Percentiles rank a stretch among this genome's conserved stretches.
phyloP scores from a whole-genome alignment of 2,797 vertebrate genomes.

The Acrossocheilus wenchowensis region DNA sequence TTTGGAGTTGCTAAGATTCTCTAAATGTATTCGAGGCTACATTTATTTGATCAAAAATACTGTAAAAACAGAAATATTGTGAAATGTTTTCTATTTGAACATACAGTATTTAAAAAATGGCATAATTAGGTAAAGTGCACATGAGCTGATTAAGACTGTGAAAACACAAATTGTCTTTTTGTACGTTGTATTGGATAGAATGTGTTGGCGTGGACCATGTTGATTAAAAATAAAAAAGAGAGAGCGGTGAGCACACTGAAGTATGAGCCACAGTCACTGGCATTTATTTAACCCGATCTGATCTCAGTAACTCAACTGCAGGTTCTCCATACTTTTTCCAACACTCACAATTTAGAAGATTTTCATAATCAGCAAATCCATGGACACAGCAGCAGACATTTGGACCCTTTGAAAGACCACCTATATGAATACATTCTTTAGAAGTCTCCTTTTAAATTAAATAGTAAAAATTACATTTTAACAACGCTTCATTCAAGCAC shows the following conservation, averaged over 20 bases:
- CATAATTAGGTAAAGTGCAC: not conserved
- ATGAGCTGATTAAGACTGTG: not conserved
- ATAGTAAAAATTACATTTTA: not conserved
- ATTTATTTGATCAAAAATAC: not conserved
- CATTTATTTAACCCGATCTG: constrained; percentile 30
- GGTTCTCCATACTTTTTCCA: not conserved
- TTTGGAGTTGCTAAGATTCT: not conserved
- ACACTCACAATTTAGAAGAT: not conserved
- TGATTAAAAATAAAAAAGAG: not conserved
- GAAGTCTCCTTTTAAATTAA: not conserved
- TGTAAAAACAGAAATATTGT: not conserved
- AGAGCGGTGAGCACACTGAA: not conserved
- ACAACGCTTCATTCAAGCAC: not conserved
- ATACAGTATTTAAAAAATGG: too few relatives aligned
- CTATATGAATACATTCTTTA: not conserved
- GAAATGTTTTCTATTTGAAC: not conserved
- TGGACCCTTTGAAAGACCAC: not conserved
- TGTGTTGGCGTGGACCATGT: not conserved
- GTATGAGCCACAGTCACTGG: not conserved
- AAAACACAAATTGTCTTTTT: not conserved
- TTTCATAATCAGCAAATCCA: not conserved
- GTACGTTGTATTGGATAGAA: not conserved
- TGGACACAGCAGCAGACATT: not conserved
- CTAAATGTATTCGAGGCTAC: not conserved
- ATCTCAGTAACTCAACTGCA: not conserved